Evolutionary conservation across 2,797 vertebrate genomes (phyloP).

Genomic region (Gymnocypris eckloni): DNA sequence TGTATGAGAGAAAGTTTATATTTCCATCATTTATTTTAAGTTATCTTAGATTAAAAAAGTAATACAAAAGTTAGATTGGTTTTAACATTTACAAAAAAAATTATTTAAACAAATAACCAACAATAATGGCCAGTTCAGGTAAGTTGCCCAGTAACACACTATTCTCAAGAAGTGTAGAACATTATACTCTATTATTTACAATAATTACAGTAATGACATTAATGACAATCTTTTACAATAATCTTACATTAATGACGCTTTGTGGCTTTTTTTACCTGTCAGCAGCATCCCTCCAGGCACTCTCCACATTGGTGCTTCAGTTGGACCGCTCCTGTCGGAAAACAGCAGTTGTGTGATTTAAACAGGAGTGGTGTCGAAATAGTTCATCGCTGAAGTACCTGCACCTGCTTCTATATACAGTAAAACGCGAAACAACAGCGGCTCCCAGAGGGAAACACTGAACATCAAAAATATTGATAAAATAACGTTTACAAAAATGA

Average conservation of each 20-base stretch:
- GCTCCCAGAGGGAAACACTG: constrained; percentile 47
- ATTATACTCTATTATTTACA: background rate
- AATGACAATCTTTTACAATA: no score
- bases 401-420: constrained; percentile 43
- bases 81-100: background rate
- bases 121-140: background rate
- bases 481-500: background rate
- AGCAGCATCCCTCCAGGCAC: constrained; percentile 74
- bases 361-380: background rate
- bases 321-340: background rate
- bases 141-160: background rate
- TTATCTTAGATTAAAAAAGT: background rate
- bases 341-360: constrained; percentile 11
- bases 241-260: no score
- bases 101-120: background rate
- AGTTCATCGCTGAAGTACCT: background rate
- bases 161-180: background rate
- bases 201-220: background rate
- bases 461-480: background rate
- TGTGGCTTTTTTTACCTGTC: constrained; percentile 70
- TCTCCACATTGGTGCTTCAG: constrained; percentile 61
- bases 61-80: background rate
- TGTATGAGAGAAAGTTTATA: background rate
- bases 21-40: background rate
- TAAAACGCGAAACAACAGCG: constrained; percentile 51